Conservation (phyloP, 2,797 vertebrate genomes). For the Vultur gryphus region DNA sequence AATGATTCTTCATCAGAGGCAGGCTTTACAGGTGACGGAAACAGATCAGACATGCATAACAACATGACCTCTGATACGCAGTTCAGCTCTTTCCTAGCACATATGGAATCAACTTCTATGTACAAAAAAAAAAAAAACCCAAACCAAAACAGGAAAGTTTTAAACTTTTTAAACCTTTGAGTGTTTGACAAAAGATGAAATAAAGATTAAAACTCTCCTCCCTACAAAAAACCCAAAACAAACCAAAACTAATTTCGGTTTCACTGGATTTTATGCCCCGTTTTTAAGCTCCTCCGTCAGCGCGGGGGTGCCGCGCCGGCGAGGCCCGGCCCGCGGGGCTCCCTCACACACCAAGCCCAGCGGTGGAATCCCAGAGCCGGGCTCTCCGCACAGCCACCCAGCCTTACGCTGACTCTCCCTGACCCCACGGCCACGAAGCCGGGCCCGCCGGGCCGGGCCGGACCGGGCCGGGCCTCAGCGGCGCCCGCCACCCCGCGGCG, state of each 20-base stretch:
- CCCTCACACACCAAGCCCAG: no score
- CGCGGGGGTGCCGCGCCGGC: no score
- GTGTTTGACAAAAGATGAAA: accelerated
- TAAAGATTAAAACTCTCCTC: no score
- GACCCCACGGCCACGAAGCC: not conserved
- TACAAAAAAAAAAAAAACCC: no score
- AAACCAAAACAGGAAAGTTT: not conserved
- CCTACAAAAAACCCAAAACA: not conserved
- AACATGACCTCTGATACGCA: accelerated
- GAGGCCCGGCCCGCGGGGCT: not conserved
- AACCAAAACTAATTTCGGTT: no score
- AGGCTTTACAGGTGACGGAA: not conserved
- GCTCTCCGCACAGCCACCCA: no score
- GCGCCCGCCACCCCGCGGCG: no score
- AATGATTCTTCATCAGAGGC: no score
- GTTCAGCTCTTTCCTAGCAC: no score
- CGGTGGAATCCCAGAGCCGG: not conserved
- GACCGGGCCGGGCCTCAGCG: no score
- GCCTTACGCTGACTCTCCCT: accelerated
- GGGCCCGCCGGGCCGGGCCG: not conserved
- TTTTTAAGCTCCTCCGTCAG: not conserved
- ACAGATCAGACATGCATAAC: accelerated
- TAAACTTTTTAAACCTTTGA: not conserved
- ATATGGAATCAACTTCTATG: accelerated
- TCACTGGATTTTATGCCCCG: not conserved